Evolutionary conservation across 2,888 invertebrate genomes (phyloP).

Genomic region (Sisyra terminalis): DNA sequence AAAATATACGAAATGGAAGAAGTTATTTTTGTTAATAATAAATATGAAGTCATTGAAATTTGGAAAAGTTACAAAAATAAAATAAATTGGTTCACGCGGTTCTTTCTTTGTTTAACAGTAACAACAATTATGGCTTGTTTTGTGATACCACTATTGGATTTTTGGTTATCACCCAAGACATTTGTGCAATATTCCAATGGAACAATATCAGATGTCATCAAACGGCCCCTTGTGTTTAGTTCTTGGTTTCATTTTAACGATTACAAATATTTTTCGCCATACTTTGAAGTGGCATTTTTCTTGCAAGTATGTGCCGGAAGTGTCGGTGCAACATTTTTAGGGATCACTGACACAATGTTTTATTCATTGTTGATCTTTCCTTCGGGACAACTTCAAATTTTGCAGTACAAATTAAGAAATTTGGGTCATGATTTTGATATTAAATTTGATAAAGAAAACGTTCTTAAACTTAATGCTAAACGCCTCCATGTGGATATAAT

Average conservation of each 20-base stretch:
- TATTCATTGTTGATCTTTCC: neutral
- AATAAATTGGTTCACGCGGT: neutral
- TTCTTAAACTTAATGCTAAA: conserved; percentile 3
- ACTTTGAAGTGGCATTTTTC: neutral
- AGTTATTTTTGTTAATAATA: neutral
- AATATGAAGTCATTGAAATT: neutral
- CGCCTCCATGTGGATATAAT: conserved; percentile 7
- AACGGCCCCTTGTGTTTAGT: neutral
- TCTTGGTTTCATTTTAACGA: conserved; percentile 2
- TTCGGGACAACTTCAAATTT: conserved; percentile 10
- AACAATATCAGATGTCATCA: neutral
- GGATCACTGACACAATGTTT: neutral
- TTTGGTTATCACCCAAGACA: neutral
- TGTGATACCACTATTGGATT: neutral
- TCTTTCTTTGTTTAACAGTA: neutral
- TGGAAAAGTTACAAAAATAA: neutral
- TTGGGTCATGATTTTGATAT: neutral
- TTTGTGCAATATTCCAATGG: neutral
- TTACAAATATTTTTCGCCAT: neutral
- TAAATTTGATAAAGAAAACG: neutral
- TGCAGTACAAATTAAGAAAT: conserved; percentile 7
- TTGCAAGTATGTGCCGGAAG: neutral
- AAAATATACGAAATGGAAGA: neutral
- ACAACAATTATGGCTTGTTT: neutral
- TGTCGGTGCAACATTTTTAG: neutral